Evolutionary conservation across 2,888 invertebrate species (phyloP), one percentile per base, ranked within the genome.

Genomic region (Crocallis elinguaria): DNA sequence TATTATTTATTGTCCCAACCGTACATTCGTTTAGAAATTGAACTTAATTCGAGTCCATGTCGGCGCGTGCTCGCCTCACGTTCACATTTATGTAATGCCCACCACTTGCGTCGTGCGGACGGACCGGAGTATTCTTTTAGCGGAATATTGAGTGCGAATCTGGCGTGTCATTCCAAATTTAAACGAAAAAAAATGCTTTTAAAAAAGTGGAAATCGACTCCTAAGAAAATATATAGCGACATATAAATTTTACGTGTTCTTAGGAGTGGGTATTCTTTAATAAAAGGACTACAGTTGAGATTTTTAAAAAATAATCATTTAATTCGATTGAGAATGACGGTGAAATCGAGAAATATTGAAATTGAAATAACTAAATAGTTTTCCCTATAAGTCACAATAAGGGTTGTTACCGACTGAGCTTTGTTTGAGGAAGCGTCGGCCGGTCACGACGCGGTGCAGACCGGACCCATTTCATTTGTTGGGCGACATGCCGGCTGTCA

Each of bases 1-100:
- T 19, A 19, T 39, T 3, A 11, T 6, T 17, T 25, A 17, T 25
- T 33, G n/a, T 44, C 1, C 44, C 19, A 14, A 36, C 44, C 16
- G 25, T 44, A 44, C 35, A 11, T 8, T 35, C 13, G 44, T 44
- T 44, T 35, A 44, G 44, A 44, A 44, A 44, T 35, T 35, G 44
- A 33, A 33, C 8, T 44, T 44, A 32, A 42, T 35, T 44, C 35
- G 35, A 44, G n/a, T 21, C 16, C 35, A 42, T 41, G 41, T 44
- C 35, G 35, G 35, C 44, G 35, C 35, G 44, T 44, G 44, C 44
- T 43, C 16, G 35, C 3, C 17, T 36, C 35, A 12, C 35, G 11
- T 9, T 36, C 35, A 12, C 35, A 8, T 9, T 36, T 27, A 11
- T n/a, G 13, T 42, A 35, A 35, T 23, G 44, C 25, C 44, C 25